Evolutionary conservation across 2,797 vertebrate genomes (phyloP).

Genomic region (Tapirus indicus): DNA sequence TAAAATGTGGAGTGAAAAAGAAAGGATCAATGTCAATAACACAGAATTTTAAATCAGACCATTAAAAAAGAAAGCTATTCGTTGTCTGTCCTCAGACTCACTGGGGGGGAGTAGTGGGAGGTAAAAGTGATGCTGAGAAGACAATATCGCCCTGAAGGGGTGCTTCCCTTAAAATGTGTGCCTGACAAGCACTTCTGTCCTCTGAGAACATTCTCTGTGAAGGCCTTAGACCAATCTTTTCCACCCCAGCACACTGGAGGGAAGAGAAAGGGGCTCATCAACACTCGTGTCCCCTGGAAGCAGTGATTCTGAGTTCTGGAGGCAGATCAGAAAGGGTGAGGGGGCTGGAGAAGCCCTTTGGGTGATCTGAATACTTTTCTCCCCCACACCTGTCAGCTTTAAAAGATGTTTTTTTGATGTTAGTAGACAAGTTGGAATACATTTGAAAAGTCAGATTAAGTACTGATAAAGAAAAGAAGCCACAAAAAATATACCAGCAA

Average conservation of each 20-base stretch:
- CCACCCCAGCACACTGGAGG: neutral
- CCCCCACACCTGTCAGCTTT: neutral
- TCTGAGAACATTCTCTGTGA: neutral
- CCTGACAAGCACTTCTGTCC: neutral
- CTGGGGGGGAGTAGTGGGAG: neutral
- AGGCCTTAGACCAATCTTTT: neutral
- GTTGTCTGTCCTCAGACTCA: neutral
- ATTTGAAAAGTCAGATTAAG: constrained; percentile 17
- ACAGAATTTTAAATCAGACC: constrained; percentile 49
- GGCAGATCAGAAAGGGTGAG: neutral
- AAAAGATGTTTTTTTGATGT: constrained; percentile 43
- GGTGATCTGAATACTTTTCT: neutral
- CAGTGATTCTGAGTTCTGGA: neutral
- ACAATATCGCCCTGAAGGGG: neutral
- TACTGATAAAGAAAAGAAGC: neutral
- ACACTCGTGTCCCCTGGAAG: neutral
- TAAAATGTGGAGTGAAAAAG: constrained; percentile 52
- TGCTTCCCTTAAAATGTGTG: neutral
- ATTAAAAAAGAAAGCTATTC: constrained; percentile 9
- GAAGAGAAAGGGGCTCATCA: neutral
- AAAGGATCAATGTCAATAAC: constrained; percentile 40
- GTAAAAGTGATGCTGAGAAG: neutral
- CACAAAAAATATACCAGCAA: neutral
- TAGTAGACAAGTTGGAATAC: constrained; percentile 25
- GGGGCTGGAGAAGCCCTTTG: neutral